phyloP scores from a whole-genome alignment of 92 coral and sea anemone species.

The Micromussa lordhowensis region DNA sequence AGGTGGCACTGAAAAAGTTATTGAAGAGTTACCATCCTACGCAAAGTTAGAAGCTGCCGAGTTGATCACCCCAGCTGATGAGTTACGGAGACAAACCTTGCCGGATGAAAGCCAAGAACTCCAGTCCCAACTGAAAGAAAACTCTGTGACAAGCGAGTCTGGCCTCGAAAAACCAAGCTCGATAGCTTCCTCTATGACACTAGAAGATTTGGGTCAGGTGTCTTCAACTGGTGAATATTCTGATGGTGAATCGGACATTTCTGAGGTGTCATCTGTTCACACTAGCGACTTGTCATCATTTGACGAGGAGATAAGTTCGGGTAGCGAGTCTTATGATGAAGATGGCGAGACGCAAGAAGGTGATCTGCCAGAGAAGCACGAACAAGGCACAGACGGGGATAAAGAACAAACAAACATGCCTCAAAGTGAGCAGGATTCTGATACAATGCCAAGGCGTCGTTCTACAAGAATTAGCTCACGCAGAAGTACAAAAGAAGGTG shows the following conservation, averaged over 20 bases:
- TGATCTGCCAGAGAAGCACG: not conserved
- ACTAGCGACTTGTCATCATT: conserved; percentile 98
- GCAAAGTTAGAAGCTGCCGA: not conserved
- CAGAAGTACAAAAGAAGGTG: conserved; percentile 69
- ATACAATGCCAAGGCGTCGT: conserved; percentile 42
- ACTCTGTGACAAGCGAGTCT: not conserved
- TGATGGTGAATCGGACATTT: conserved; percentile 80
- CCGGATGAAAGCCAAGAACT: not conserved
- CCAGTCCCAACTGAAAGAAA: not conserved
- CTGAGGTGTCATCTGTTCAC: conserved; percentile 96
- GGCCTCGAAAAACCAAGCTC: not conserved
- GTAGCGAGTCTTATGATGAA: conserved; percentile 53
- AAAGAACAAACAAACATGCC: conserved; percentile 2
- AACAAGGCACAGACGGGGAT: conserved; percentile 4
- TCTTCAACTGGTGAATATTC: conserved; percentile 71
- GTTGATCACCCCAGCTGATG: not conserved
- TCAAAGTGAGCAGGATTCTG: conserved; percentile 29
- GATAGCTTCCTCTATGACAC: not conserved
- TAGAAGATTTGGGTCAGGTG: not conserved
- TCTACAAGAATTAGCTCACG: conserved; percentile 73
- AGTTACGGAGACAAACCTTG: conserved; percentile 1
- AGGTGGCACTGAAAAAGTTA: not conserved
- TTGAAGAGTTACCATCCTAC: not conserved
- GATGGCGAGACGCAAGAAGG: not conserved
- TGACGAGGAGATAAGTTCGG: conserved; percentile 86